phyloP scores from a whole-genome alignment of 2,113 vertebrate species.

The Sprattus sprattus region DNA sequence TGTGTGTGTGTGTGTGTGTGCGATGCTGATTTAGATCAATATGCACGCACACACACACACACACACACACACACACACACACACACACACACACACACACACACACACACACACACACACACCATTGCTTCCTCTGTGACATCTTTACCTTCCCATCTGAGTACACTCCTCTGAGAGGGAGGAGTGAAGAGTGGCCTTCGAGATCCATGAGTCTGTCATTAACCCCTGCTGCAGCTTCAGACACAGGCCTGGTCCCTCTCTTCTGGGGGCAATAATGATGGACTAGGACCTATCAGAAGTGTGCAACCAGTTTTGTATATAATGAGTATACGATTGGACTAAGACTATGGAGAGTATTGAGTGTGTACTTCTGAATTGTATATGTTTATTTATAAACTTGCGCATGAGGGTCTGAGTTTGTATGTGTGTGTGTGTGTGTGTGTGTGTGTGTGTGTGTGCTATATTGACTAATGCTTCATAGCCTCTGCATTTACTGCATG shows the following conservation, averaged over 20 bases:
- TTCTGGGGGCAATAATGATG: not conserved
- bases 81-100: not conserved
- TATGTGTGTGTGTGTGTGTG: not conserved
- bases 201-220: not conserved
- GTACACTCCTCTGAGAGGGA: not conserved
- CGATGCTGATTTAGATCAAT: not conserved
- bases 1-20: not conserved
- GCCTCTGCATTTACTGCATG: not conserved
- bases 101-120: too few relatives aligned
- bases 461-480: not conserved
- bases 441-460: not conserved
- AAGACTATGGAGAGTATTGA: too few relatives aligned
- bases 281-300: too few relatives aligned
- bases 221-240: not conserved
- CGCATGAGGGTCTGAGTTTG: not conserved
- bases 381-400: too few relatives aligned
- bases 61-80: not conserved
- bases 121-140: not conserved
- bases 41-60: not conserved
- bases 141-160: not conserved
- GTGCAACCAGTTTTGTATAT: too few relatives aligned
- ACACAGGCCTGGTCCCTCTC: not conserved
- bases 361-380: too few relatives aligned
- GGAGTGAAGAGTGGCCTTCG: too few relatives aligned
- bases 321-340: too few relatives aligned